Evolutionary conservation across 2,797 vertebrate species (phyloP), one percentile per base, ranked within the genome.

Genomic region (Pristis pectinata): DNA sequence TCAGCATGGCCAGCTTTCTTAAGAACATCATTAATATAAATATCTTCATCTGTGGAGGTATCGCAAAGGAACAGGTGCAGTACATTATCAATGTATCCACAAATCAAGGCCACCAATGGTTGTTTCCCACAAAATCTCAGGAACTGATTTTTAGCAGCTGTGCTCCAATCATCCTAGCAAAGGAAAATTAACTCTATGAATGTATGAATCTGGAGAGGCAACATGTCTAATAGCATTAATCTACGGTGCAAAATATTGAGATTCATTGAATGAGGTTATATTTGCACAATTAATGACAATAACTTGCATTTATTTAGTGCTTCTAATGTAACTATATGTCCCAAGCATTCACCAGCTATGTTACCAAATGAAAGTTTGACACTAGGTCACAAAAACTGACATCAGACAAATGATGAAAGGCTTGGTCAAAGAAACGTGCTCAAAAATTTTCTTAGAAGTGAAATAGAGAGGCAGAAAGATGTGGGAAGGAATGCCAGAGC

Each of bases 21-120:
- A 95, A 99, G 96, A 61, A 97, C 95, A 0, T 95, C 95, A 96
- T 99, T 99, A 93, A 98, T 95, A 95, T 99, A 99, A 95, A 98
- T 0, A 79, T 99, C 98, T 2, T 98, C 95, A 19, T 98, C 95
- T 0, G 98, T 98, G 95, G 96, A 97, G 0, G 99, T 99, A 96
- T 99, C 98, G 94, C 98, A 99, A 94, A 99, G 97, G 95, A 98
- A 99, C 87, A 99, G 96, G 95, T 98, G 97, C 96, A 99, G 97
- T 94, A 98, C 95, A n/a, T 97, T 97, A 2, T 97, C 95, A 3
- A 96, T 96, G 53, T 99, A 99, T 95, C 97, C 96, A 95, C 98
- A 97, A 94, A 99, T 96, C 0, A 98, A 96, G 0, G 98, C 99
- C 95, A 99, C 98, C 41, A 99, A 96, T 0, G 97, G 96, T 96